Conservation (phyloP, 2,888 invertebrate genomes). For the Aphrophora alni region DNA sequence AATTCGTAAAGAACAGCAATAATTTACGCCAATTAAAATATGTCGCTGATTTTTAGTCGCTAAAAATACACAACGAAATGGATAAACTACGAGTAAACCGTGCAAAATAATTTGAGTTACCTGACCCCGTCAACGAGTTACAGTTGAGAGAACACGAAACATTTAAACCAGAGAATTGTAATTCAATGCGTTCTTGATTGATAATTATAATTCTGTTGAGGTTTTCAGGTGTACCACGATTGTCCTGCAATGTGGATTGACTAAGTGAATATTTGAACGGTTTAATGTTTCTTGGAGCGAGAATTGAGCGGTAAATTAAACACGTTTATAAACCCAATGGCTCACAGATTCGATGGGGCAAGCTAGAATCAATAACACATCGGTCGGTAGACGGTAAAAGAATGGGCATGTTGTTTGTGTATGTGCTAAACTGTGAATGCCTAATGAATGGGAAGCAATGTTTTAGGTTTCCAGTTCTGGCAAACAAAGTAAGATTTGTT, state of each 20-base stretch:
- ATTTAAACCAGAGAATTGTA: neutral
- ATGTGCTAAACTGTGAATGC: neutral
- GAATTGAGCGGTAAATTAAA: neutral
- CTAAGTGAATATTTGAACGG: conserved; percentile 3
- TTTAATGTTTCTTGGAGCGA: neutral
- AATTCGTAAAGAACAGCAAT: neutral
- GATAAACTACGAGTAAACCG: too few species aligned
- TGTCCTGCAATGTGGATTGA: neutral
- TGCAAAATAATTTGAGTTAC: neutral
- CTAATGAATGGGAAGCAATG: neutral
- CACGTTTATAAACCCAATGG: neutral
- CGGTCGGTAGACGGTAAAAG: neutral
- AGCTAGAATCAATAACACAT: neutral
- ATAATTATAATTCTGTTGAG: neutral
- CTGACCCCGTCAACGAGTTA: neutral
- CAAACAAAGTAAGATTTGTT: neutral
- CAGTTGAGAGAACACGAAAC: neutral
- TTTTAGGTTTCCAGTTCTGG: neutral
- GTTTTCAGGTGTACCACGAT: neutral
- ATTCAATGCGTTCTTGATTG: neutral
- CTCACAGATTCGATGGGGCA: too few species aligned
- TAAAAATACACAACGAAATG: too few species aligned
- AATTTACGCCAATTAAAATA: neutral
- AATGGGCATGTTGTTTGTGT: neutral
- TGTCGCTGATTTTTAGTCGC: neutral